These are phyloP conservation scores for Heterocephalus glaber DNA, from an alignment of 2,113 vertebrate genomes.

Conservation along the genomic window DNA sequence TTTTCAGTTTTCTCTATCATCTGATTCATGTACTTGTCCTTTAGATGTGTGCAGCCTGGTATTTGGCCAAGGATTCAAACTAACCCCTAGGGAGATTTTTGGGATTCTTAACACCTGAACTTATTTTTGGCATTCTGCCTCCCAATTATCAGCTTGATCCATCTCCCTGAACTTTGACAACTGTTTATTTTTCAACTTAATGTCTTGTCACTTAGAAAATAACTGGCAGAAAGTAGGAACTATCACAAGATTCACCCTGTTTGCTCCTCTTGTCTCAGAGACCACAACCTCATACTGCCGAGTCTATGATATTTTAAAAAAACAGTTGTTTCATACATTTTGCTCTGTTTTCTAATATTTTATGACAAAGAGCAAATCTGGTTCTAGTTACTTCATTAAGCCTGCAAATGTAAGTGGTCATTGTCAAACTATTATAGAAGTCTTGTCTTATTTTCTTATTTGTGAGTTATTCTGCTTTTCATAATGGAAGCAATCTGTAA, in stretches of 20 bases:
- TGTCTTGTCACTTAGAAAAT: background rate
- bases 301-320: background rate
- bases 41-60: background rate
- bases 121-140: background rate
- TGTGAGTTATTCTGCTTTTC: background rate
- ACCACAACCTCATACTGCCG: background rate
- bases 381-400: background rate
- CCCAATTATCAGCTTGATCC: background rate
- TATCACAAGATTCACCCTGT: accelerated
- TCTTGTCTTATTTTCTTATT: background rate
- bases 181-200: background rate
- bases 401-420: background rate
- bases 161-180: background rate
- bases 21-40: background rate
- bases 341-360: background rate
- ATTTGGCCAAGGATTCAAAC: background rate
- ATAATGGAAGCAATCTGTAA: background rate
- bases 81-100: background rate
- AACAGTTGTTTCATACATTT: background rate
- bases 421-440: background rate
- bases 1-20: background rate
- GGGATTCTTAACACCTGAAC: background rate
- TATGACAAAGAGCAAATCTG: background rate
- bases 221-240: background rate
- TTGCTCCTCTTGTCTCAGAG: background rate